Percentiles rank a stretch among this genome's conserved stretches.
Evolutionary conservation across 2,797 vertebrate genomes (phyloP).

Genomic region (Poecilia velifera): DNA sequence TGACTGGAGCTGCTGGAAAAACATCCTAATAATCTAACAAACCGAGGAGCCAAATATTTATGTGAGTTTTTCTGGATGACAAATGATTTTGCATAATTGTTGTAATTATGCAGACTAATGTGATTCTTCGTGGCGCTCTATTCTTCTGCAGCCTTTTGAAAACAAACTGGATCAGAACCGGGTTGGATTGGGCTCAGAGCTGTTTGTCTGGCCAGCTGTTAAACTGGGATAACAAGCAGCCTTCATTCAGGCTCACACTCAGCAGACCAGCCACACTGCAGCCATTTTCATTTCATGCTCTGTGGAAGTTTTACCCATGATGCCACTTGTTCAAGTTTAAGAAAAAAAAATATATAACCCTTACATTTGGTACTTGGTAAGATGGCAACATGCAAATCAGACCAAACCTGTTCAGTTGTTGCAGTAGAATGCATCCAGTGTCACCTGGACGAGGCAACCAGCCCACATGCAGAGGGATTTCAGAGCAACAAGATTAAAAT

Average conservation of each 20-base stretch:
- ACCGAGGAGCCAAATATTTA: constrained; percentile 66
- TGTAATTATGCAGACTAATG: constrained; percentile 74
- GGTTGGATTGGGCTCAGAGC: constrained; percentile 46
- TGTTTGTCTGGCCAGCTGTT: constrained; percentile 62
- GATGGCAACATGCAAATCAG: too few relatives aligned
- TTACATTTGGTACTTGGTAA: too few relatives aligned
- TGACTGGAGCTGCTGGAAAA: constrained; percentile 3
- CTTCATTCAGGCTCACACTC: constrained; percentile 36
- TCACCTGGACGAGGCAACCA: too few relatives aligned
- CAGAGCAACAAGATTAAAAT: too few relatives aligned
- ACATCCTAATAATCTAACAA: constrained; percentile 44
- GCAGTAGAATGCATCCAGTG: too few relatives aligned
- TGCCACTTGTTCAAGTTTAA: background rate
- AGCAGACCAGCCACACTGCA: constrained; percentile 6
- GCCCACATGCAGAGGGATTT: too few relatives aligned
- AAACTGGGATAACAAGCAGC: constrained; percentile 55
- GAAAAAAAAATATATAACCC: background rate
- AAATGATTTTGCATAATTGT: constrained; percentile 69
- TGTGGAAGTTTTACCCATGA: background rate
- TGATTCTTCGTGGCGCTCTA: constrained; percentile 59
- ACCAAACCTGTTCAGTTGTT: too few relatives aligned
- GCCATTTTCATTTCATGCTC: background rate
- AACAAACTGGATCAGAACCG: constrained; percentile 58
- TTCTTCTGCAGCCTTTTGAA: constrained; percentile 71
- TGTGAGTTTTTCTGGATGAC: constrained; percentile 64